Base-by-base conservation (phyloP, 2,113 vertebrate species). In the Oreochromis tanganicae region DNA sequence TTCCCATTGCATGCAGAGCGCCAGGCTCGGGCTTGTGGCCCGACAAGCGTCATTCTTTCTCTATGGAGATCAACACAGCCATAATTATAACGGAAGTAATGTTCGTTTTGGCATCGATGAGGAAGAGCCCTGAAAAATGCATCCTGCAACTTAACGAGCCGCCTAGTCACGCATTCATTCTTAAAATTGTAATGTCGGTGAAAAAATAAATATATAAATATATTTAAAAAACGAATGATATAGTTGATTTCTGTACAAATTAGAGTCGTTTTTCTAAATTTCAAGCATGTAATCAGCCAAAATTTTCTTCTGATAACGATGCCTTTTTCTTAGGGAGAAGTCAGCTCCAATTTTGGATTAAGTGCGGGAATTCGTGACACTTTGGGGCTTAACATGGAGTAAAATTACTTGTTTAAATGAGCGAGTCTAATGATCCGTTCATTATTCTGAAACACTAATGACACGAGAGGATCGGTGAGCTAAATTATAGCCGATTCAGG, bases 1-100 rank as follows among this genome's bases (percentile, higher is more conserved):
- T 63, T 54, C 88, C 87, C 87, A 78, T 88, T 1, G 93, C 93
- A 93, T 83, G 89, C 89, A 57, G 83, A 85, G 87, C 82, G 38
- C 78, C 88, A 38, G 82, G 57, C 78, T 41, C 84, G 27, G 82
- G 63, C 84, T 43, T 87, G 89, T 41, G 85, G 83, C 81, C 75
- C 85, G 38, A 43, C 66, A 8, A 84, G 80, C 82, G 54, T 83
- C 87, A 85, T 73, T 82, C 79, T 82, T 29, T 83, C 68, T 86
- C 48, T 14, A 24, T 21, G 46, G 80, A 89, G 73, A 89, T 89
- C 85, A 88, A 59, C 88, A 55, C 34, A 12, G 79, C 83, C 81
- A 82, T 93, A 93, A 91, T 94, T 94, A 93, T 29, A 87, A 85
- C 83, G 52, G 84, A 88, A 91, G 87, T 83, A 66, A 21, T 43